These are phyloP conservation scores for Australoheros scitulus DNA, from an alignment of 2,113 vertebrate species.

Conservation along the genomic window DNA sequence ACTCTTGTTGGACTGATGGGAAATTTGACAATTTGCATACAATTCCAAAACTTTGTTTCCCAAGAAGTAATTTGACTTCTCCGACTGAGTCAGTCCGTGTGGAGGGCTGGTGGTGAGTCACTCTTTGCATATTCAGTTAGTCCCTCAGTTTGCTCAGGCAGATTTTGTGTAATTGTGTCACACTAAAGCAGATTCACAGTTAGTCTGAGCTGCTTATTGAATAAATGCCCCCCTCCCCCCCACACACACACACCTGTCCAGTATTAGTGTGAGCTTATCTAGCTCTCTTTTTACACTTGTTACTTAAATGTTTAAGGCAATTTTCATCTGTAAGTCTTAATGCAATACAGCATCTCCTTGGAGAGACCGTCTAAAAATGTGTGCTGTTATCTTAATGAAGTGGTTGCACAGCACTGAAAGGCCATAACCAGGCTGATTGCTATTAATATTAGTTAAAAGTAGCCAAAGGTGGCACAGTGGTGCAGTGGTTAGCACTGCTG, in stretches of 20 bases:
- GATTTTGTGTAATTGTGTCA: rapidly evolving
- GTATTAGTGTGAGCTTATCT: neutral
- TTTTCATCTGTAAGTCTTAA: neutral
- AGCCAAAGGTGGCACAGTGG: too few species aligned
- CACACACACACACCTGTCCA: neutral
- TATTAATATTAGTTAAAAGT: neutral
- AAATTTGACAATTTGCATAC: neutral
- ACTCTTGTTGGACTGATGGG: neutral
- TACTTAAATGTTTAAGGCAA: neutral
- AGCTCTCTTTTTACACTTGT: neutral
- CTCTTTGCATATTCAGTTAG: neutral
- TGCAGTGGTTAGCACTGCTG: too few species aligned
- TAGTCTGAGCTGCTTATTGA: neutral
- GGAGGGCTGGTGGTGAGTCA: neutral
- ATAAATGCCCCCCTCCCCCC: neutral
- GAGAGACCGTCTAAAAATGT: neutral
- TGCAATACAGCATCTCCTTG: neutral
- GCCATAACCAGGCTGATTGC: neutral
- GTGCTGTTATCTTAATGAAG: too few species aligned
- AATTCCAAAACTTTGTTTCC: neutral
- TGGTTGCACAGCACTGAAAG: neutral
- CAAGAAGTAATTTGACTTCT: neutral
- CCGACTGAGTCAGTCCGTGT: neutral
- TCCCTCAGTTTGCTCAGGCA: neutral
- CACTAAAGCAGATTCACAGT: neutral